phyloP scores from a whole-genome alignment of 2,888 invertebrate species.

The Penaeus monodon region DNA sequence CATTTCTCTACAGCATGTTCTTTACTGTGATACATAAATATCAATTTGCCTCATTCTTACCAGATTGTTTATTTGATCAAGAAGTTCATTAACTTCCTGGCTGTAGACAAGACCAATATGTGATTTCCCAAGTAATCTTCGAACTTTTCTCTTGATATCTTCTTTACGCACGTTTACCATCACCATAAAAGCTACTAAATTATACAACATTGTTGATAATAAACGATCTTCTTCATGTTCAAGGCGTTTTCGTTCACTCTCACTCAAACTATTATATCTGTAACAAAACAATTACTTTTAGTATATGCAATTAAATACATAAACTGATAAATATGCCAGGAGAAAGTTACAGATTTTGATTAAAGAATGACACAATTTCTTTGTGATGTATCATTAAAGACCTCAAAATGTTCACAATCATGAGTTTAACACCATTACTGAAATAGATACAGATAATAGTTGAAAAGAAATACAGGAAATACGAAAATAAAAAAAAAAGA shows the following conservation, averaged over 20 bases:
- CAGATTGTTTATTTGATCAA: conserved; percentile 94
- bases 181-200: conserved; percentile 94
- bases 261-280: conserved; percentile 89
- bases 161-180: conserved; percentile 89
- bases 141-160: conserved; percentile 86
- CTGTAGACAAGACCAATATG: conserved; percentile 98
- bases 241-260: conserved; percentile 90
- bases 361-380: too few species aligned
- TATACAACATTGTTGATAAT: conserved; percentile 94
- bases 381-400: too few species aligned
- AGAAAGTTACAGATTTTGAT: too few species aligned
- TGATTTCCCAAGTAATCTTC: conserved; percentile 95
- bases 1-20: too few species aligned
- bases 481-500: neutral
- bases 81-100: conserved; percentile 94
- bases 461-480: neutral
- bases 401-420: too few species aligned
- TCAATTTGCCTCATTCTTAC: conserved; percentile 74
- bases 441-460: neutral
- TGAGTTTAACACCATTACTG: too few species aligned
- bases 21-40: too few species aligned
- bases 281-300: neutral
- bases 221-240: conserved; percentile 98
- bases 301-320: too few species aligned
- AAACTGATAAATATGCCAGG: too few species aligned